phyloP scores from a whole-genome alignment of 2,797 vertebrate species.

The Gymnopithys bicolor region DNA sequence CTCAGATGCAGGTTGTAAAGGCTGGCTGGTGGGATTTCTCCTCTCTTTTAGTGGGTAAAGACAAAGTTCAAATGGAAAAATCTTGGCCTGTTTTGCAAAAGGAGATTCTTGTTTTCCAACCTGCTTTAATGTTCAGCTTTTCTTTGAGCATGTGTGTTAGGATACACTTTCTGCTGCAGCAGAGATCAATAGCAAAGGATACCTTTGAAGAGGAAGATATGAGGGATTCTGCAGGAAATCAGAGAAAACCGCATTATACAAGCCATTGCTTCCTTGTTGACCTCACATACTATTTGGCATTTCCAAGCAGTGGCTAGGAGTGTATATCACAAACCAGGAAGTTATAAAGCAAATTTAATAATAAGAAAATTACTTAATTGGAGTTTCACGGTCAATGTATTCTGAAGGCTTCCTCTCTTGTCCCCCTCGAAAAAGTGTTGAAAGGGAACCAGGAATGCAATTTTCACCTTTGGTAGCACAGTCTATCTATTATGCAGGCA shows the following conservation, averaged over 20 bases:
- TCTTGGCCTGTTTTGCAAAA: neutral
- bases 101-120: neutral
- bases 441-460: neutral
- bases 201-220: slow-evolving; percentile 45
- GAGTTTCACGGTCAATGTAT: neutral
- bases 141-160: neutral
- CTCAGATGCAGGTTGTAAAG: neutral
- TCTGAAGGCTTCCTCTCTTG: neutral
- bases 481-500: neutral
- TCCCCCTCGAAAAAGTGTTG: neutral
- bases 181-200: slow-evolving; percentile 42
- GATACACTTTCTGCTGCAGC: neutral
- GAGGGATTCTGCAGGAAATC: slow-evolving; percentile 39
- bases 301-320: neutral
- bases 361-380: neutral
- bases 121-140: neutral
- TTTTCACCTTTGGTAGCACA: neutral
- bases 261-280: slow-evolving; percentile 1
- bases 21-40: neutral
- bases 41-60: neutral
- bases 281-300: neutral
- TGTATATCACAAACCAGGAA: neutral
- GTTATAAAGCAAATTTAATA: neutral
- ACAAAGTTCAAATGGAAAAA: neutral
- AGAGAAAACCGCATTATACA: slow-evolving; percentile 16